A percentile compares a stretch with the other conserved stretches of the same genome.
Evolutionary conservation across 2,888 invertebrate species (phyloP).

Genomic region (Eulithis prunata): DNA sequence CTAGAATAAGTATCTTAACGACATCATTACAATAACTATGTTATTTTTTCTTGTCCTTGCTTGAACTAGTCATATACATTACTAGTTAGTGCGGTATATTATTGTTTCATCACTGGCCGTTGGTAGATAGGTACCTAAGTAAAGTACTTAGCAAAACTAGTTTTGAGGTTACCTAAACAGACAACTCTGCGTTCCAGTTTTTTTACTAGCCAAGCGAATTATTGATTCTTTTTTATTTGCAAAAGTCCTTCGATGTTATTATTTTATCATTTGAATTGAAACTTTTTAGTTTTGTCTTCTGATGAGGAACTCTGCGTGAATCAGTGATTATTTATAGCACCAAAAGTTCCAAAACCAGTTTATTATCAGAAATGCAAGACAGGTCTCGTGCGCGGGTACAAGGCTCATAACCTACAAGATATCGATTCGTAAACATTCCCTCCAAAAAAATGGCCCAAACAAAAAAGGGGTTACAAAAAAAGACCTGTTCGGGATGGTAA

Average conservation of each 20-base stretch:
- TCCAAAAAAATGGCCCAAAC: slow-evolving; percentile 72
- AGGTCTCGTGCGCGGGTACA: slow-evolving; percentile 49
- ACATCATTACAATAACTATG: slow-evolving; percentile 18
- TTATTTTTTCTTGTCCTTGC: slow-evolving; percentile 23
- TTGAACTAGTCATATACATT: slow-evolving; percentile 32
- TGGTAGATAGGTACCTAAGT: slow-evolving; percentile 28
- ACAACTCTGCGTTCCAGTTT: slow-evolving; percentile 53
- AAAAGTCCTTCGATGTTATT: slow-evolving; percentile 29
- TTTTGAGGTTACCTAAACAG: slow-evolving; percentile 66
- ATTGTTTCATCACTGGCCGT: slow-evolving; percentile 40
- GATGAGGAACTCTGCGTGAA: slow-evolving; percentile 35
- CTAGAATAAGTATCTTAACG: slow-evolving; percentile 11
- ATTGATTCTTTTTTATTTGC: slow-evolving; percentile 48
- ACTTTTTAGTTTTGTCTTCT: slow-evolving; percentile 29
- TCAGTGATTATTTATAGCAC: slow-evolving; percentile 43
- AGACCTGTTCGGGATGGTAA: slow-evolving; percentile 71
- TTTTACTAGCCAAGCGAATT: slow-evolving; percentile 52
- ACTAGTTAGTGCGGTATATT: slow-evolving; percentile 27
- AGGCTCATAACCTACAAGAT: slow-evolving; percentile 72
- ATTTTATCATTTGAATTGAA: slow-evolving; percentile 29
- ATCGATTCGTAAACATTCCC: slow-evolving; percentile 76
- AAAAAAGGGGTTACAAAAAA: slow-evolving; percentile 76
- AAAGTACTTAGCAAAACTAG: slow-evolving; percentile 58
- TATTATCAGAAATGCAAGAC: slow-evolving; percentile 48
- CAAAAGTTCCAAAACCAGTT: slow-evolving; percentile 43